phyloP scores from a whole-genome alignment of 2,113 vertebrate species.

The Amblyornis subalaris region DNA sequence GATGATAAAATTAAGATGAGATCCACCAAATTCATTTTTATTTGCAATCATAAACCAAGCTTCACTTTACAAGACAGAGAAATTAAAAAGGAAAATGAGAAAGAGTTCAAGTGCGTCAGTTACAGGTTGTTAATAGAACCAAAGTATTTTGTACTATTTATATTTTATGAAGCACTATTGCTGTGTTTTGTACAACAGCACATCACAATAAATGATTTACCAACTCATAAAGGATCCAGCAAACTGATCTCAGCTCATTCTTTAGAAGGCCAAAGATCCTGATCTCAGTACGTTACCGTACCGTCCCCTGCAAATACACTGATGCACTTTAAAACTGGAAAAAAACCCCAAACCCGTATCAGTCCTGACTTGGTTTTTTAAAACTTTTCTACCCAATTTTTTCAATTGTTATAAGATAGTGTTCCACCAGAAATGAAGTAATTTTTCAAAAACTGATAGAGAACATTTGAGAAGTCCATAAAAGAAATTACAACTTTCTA shows the following conservation, averaged over 20 bases:
- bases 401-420: background rate
- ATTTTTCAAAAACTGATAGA: background rate
- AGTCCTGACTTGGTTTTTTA: background rate
- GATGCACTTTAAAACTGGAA: background rate
- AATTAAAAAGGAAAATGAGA: constrained; percentile 61
- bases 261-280: constrained; percentile 4
- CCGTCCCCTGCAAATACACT: background rate
- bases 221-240: constrained; percentile 36
- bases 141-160: constrained; percentile 69
- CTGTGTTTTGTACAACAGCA: constrained; percentile 68
- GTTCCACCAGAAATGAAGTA: background rate
- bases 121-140: constrained; percentile 63
- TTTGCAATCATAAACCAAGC: constrained; percentile 59
- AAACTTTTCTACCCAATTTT: background rate
- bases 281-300: background rate
- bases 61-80: constrained; percentile 51
- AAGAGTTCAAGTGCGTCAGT: constrained; percentile 59
- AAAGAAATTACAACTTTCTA: constrained; percentile 25
- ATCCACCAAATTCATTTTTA: constrained; percentile 54
- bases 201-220: constrained; percentile 73
- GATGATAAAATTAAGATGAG: constrained; percentile 43
- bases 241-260: constrained; percentile 53
- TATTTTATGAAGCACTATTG: constrained; percentile 74
- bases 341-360: background rate
- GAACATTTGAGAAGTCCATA: background rate